Evolutionary conservation across 2,888 invertebrate species (phyloP), one percentile per base, ranked within the genome.

Genomic region (Drosophila neotestacea): DNA sequence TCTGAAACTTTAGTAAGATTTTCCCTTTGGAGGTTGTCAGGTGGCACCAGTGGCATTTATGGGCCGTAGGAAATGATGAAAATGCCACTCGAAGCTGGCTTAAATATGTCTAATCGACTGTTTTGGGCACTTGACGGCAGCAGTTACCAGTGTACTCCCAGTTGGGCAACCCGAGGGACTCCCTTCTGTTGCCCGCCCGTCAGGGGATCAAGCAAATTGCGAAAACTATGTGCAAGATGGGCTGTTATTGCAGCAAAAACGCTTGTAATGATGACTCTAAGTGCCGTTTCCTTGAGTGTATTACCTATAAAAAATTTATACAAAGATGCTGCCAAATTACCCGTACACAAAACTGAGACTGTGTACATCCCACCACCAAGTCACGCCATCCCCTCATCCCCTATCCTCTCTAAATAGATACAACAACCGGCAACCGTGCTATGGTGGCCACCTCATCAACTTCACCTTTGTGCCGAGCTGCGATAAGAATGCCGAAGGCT

Each of bases 221-320:
- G 88, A 85, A 91, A 92, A 92, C 91, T 92, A 91, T 91, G 92
- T 92, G 92, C 92, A 92, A 92, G 92, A 92, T 92, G 92, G 91
- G 89, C 92, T 91, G 91, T 92, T 92, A 91, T 88, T 92, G 91
- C 91, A 91, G 90, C 91, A 91, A 91, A 91, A 92, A 90, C 85
- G 90, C 90, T 92, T 92, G 92, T 92, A 92, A 92, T 92, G 92
- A 92, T 91, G 91, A 91, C 91, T 92, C 91, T 91, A 91, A 92
- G 92, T 92, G 91, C 88, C 91, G 90, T 92, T 91, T 91, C 81
- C 90, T 91, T 92, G 92, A 92, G 92, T 92, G 91, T 91, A 92
- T 92, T 91, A 92, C 92, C 92, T 90, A 92, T 92, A 91, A 92
- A 92, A 91, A 91, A 90, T 90, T 81, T 91, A 90, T 91, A 86